phyloP scores from a whole-genome alignment of 2,113 vertebrate genomes.

The Dasyornis broadbenti region DNA sequence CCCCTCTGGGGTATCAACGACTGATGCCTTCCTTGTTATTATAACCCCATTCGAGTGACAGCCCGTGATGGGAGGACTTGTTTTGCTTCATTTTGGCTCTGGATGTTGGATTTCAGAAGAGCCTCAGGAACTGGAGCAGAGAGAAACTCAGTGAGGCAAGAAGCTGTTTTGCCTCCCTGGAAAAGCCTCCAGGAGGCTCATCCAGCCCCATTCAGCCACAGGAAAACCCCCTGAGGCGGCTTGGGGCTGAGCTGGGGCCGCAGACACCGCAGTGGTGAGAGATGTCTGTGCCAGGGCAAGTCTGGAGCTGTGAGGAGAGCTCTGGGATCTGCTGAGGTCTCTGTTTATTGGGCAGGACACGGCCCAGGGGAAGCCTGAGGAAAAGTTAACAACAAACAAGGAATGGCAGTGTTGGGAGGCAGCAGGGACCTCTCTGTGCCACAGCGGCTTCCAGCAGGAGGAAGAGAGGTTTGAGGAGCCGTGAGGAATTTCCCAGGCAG shows the following conservation, averaged over 20 bases:
- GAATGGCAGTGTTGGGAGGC: neutral
- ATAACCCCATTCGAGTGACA: neutral
- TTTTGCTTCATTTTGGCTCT: neutral
- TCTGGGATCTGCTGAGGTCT: neutral
- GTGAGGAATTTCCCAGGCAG: neutral
- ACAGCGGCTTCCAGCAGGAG: neutral
- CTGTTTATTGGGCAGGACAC: neutral
- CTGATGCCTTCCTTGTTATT: neutral
- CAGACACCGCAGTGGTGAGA: rapidly evolving
- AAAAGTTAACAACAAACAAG: neutral
- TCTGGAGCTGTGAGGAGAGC: neutral
- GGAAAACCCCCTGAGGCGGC: neutral
- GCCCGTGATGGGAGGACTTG: neutral
- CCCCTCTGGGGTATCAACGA: neutral
- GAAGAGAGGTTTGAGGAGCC: neutral
- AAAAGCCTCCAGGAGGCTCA: neutral
- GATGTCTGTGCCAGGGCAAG: neutral
- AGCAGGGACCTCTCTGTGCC: neutral
- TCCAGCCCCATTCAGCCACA: neutral
- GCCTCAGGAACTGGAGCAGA: neutral
- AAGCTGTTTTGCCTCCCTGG: neutral
- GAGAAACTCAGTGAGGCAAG: neutral
- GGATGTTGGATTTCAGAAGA: neutral
- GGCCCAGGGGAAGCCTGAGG: neutral
- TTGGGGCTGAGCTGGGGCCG: neutral